Base-by-base conservation (phyloP, 1,140 invertebrate species). In the Geopemphigus sp. region DNA sequence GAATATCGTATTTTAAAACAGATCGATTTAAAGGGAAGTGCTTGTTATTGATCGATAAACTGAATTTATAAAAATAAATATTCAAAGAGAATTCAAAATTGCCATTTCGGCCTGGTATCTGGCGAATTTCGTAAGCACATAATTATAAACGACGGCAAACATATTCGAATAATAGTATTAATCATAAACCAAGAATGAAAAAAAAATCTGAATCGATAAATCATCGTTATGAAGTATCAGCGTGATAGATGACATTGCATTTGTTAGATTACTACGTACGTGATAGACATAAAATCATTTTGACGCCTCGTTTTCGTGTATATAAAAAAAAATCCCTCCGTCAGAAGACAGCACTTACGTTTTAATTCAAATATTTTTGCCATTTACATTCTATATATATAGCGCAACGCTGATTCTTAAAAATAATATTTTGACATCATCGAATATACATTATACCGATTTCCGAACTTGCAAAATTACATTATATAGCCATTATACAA, bases 251-350 rank as follows among this genome's bases (percentile, higher is more conserved):
- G 61, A 63, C 61, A 32, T 63, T 63, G 15, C 26, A 63, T 63
- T 63, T 63, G 10, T 26, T 24, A 26, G 61, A 63, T 63, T 32
- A 39, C 32, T 39, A 39, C 8, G 32, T 39, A 63, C 61, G 61
- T 63, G 61, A 63, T 63, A 63, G 26, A 63, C 26, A 63, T 63
- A 32, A 63, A 19, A 63, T 63, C 26, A 63, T 63, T 63, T 63
- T 63, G 15, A 63, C 26, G 61, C 19, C 2, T 63, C 26, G 4
- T 63, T 61, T 32, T 63, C 32, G 3, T 32, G 15, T 17, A 22
- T 59, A 11, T 6, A 32, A 5, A 63, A 19, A 63, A 29, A 32
- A 63, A 19, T 63, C 8, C 15, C 32, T 2, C 1, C 26, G 19
- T 32, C 29, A 2, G 26, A 32, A 63, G 61, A 63, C 29, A 63